A percentile compares a stretch with the other conserved stretches of the same genome.
Conservation (phyloP, 2,113 vertebrate species). For the Lampris megalopsis region DNA sequence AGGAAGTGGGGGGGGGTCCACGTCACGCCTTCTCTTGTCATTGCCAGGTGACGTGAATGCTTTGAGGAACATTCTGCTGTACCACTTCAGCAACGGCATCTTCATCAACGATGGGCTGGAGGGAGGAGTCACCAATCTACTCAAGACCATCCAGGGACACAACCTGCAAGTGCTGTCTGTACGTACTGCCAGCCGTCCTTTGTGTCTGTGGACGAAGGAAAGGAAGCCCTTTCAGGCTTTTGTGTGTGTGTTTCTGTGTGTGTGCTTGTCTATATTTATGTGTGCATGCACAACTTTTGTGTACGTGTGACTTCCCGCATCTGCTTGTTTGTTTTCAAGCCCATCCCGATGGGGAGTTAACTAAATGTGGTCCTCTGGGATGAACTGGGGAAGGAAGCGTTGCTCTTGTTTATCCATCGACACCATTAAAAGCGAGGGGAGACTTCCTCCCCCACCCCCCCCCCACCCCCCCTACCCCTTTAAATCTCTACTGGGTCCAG, state of each 20-base stretch:
- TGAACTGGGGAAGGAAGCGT: no score
- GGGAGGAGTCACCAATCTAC: constrained; percentile 92
- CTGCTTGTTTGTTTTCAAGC: no score
- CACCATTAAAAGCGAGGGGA: no score
- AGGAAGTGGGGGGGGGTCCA: neutral
- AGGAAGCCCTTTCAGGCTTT: neutral
- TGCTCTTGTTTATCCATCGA: neutral
- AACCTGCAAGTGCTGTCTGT: constrained; percentile 88
- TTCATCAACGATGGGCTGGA: constrained; percentile 95
- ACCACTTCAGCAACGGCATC: constrained; percentile 92
- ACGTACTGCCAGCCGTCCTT: constrained; percentile 39
- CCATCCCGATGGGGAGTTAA: no score
- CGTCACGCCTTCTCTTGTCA: constrained; percentile 9
- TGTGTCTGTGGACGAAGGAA: neutral
- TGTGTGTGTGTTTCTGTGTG: neutral
- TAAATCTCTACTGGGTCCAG: no score
- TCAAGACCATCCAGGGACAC: constrained; percentile 92
- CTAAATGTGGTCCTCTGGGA: no score
- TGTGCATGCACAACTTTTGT: no score
- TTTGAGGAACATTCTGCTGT: constrained; percentile 92
- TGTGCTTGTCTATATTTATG: no score
- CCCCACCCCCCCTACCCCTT: no score
- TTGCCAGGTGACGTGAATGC: constrained; percentile 86
- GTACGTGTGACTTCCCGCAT: no score
- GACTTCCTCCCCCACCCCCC: no score